Evolutionary conservation across 2,888 invertebrate species (phyloP), one percentile per base, ranked within the genome.

Genomic region (Embidobia sp.): DNA sequence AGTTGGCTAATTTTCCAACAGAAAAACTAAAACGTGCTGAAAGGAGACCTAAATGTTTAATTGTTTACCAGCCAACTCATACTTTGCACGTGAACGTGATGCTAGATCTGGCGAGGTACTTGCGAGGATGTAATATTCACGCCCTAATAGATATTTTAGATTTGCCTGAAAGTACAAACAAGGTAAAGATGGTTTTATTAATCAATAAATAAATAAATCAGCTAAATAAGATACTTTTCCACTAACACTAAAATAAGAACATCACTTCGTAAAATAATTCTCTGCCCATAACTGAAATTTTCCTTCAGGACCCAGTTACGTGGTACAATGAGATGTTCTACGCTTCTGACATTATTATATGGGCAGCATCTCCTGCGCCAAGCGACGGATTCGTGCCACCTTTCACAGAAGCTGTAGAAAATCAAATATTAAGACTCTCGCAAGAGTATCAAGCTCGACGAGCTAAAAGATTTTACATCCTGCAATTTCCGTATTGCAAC

Each of bases 261-360:
- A n/a, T n/a, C n/a, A n/a, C n/a, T n/a, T n/a, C n/a, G n/a, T n/a
- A n/a, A n/a, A n/a, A n/a, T n/a, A n/a, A n/a, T n/a, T n/a, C n/a
- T n/a, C n/a, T n/a, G n/a, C n/a, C n/a, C n/a, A n/a, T n/a, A 15
- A 37, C 15, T n/a, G n/a, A 29, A 29, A 29, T 29, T 2, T 29
- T n/a, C 31, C 57, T 74, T 18, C 10, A 90, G 89, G 87, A 88
- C 79, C 86, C 87, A 0, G 83, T 84, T 10, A 63, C 83, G 2
- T 89, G 89, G 89, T 89, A 86, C 64, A 85, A 85, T 22, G 80
- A 82, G 5, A 87, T 88, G 46, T 87, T 89, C 53, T 70, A 82
- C 1, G 79, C 57, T 0, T 86, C 88, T 0, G 85, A 89, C 10
- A 79, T 85, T 7, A 80, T 89, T 63, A 74, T 89, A 19, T 80